Conservation (phyloP, 2,888 invertebrate genomes). For the Nemapogon koenigi region DNA sequence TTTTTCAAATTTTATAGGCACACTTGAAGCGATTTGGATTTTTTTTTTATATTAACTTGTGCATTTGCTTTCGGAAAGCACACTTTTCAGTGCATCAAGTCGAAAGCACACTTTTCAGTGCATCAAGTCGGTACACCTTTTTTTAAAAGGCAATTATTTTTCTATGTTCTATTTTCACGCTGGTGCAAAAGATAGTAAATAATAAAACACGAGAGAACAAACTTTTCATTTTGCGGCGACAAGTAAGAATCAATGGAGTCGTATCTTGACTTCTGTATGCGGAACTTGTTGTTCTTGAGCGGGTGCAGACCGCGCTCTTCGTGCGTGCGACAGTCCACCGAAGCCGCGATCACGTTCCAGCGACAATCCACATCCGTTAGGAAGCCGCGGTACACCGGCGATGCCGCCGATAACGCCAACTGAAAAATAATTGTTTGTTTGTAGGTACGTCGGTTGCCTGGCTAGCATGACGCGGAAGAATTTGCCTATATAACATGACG, state of each 20-base stretch:
- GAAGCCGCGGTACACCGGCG: slow-evolving; percentile 92
- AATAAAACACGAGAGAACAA: slow-evolving; percentile 22
- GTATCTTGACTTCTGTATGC: slow-evolving; percentile 93
- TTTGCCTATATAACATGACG: too few relatives aligned
- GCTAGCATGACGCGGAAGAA: not conserved
- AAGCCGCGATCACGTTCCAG: slow-evolving; percentile 96
- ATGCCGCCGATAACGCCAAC: slow-evolving; percentile 96
- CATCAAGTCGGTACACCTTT: too few relatives aligned
- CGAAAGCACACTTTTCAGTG: too few relatives aligned
- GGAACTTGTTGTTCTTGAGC: slow-evolving; percentile 76
- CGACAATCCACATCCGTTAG: slow-evolving; percentile 96
- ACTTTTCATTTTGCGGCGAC: slow-evolving; percentile 83
- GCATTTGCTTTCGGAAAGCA: too few relatives aligned
- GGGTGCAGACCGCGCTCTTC: slow-evolving; percentile 88
- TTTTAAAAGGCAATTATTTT: too few relatives aligned
- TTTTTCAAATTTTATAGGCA: too few relatives aligned
- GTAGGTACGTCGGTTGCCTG: not conserved
- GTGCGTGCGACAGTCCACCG: slow-evolving; percentile 93
- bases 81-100: too few relatives aligned
- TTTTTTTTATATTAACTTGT: too few relatives aligned
- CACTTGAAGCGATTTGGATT: too few relatives aligned
- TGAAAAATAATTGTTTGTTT: slow-evolving; percentile 31
- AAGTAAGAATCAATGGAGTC: slow-evolving; percentile 98
- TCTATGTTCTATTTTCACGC: too few relatives aligned
- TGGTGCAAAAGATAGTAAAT: too few relatives aligned